A percentile compares a stretch with the other conserved stretches of the same genome.
Evolutionary conservation across 2,113 vertebrate species (phyloP).

Genomic region (Polypterus senegalus): DNA sequence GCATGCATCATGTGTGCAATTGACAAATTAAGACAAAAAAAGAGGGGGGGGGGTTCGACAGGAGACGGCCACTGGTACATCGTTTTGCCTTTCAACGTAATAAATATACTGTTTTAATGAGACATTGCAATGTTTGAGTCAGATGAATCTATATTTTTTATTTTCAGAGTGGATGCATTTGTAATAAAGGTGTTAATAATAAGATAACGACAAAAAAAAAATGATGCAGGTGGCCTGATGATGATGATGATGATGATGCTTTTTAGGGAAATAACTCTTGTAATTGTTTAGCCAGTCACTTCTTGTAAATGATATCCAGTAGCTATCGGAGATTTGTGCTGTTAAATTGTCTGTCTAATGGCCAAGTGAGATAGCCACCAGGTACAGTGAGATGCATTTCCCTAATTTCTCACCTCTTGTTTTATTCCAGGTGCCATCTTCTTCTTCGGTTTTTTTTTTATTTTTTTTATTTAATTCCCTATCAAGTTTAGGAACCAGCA

Average conservation of each 20-base stretch:
- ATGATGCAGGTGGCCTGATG: slow-evolving; percentile 24
- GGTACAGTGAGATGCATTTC: neutral
- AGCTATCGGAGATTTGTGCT: slow-evolving; percentile 29
- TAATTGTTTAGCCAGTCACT: slow-evolving; percentile 27
- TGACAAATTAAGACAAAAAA: neutral
- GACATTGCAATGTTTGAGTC: slow-evolving; percentile 8
- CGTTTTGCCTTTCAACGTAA: too few species aligned
- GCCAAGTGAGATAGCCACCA: slow-evolving; percentile 18
- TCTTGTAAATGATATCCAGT: slow-evolving; percentile 24
- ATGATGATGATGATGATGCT: slow-evolving; percentile 14
- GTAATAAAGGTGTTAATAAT: slow-evolving; percentile 20
- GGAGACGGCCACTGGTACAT: too few species aligned
- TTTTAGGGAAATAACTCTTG: slow-evolving; percentile 27
- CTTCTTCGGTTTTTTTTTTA: neutral
- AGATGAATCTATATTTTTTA: slow-evolving; percentile 10
- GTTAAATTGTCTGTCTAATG: slow-evolving; percentile 21
- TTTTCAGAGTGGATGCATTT: slow-evolving; percentile 7
- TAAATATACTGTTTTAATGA: neutral
- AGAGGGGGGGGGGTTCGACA: too few species aligned
- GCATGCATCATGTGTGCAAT: slow-evolving; percentile 18
- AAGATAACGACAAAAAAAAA: slow-evolving; percentile 20
- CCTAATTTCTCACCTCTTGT: slow-evolving; percentile 8
- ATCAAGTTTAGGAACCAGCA: neutral
- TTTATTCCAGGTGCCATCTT: neutral
- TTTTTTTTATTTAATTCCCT: neutral